Base-by-base conservation (phyloP, 2,888 invertebrate genomes). In the Sarcophaga caerulescens region DNA sequence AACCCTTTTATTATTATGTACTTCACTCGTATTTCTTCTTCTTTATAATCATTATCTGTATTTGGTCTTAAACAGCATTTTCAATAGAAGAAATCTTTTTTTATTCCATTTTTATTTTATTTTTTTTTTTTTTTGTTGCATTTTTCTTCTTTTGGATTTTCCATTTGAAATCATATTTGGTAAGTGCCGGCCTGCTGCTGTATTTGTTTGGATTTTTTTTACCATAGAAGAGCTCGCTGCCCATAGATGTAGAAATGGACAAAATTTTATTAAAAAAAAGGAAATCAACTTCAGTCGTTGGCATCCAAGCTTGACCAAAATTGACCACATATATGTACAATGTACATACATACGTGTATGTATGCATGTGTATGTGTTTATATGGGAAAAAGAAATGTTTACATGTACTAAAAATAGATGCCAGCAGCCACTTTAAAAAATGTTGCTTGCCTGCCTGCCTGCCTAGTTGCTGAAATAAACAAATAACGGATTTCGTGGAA, bases 11-110 rank as follows among this genome's bases (percentile, higher is more conserved):
- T 35, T 35, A 35, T 35, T 35, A 35, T 35, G 35, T 35, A 35
- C 35, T 35, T 35, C 2, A 35, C 8, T 35, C 35, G 35, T 35
- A 35, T 35, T 57, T 76, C n/a, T 19, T 71, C 73, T 65, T 80
- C 76, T 59, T 76, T 80, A 35, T 68, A 76, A 76, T 76, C 66
- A 60, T 52, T 80, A 25, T 80, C 84, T 80, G 52, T 70, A 80
- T 80, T 76, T 84, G 76, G 84, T 68, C 68, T 77, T 85, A 68
- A 75, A 85, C 77, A 44, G 60, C 77, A 81, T 85, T 85, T 84
- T 81, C 65, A 35, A 73, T 73, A 25, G 76, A 81, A 45, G 35
- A 35, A 35, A 35, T 35, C 35, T 8, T 35, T 35, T 35, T 35
- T 35, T 2, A 35, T 35, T 35, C 35, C 35, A 35, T 35, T 35